Evolutionary conservation across 1,140 invertebrate species (phyloP).

Genomic region (Megathymus violae): DNA sequence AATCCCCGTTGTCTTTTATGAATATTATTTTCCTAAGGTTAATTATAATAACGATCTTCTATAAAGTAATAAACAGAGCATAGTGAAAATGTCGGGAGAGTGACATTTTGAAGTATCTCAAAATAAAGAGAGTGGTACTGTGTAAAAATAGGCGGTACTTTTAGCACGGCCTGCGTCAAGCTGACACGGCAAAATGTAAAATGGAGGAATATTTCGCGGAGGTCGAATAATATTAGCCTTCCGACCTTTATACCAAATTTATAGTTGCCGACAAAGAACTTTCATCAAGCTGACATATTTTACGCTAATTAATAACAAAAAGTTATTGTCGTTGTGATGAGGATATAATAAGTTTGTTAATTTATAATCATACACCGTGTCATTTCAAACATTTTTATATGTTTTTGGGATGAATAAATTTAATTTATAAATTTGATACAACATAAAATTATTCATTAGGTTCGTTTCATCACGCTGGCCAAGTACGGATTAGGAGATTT

Average conservation of each 20-base stretch:
- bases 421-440: too few relatives aligned
- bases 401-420: too few relatives aligned
- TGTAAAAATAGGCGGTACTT: slow-evolving; percentile 18
- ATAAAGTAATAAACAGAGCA: slow-evolving; percentile 5
- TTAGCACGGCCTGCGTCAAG: not conserved
- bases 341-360: too few relatives aligned
- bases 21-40: not conserved
- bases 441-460: too few relatives aligned
- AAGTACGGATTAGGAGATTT: too few relatives aligned
- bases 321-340: too few relatives aligned
- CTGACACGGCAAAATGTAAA: slow-evolving; percentile 19
- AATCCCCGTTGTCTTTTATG: not conserved
- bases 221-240: slow-evolving; percentile 7
- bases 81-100: not conserved
- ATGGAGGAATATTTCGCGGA: slow-evolving; percentile 3
- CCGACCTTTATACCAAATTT: slow-evolving; percentile 5
- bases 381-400: too few relatives aligned
- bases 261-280: not conserved
- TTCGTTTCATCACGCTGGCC: too few relatives aligned
- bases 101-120: slow-evolving; percentile 15
- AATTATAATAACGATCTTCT: not conserved
- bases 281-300: too few relatives aligned
- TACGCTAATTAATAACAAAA: too few relatives aligned
- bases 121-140: slow-evolving; percentile 9
- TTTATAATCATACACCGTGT: too few relatives aligned